Base-by-base conservation (phyloP, 2,888 invertebrate genomes). In the Cataglyphis albicans region DNA sequence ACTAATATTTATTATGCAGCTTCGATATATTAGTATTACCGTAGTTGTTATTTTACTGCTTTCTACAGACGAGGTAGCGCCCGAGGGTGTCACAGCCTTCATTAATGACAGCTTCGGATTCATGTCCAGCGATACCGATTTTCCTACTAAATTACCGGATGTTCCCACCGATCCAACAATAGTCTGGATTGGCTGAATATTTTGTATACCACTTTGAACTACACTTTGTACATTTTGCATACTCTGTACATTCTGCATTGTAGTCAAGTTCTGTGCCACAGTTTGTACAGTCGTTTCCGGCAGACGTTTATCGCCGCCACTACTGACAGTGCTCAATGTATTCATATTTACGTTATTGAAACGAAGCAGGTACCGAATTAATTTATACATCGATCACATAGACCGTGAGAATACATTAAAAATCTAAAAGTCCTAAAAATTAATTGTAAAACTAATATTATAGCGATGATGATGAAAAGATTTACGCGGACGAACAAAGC, bases 101-200 rank as follows among this genome's bases (percentile, higher is more conserved):
- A 94, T 93, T 29, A 94, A 81, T 0, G 94, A 92, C 44, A 94
- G 84, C 65, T 94, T 93, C 74, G 92, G 92, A 89, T 92, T 94
- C 41, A 94, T 85, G 84, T 94, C 94, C 84, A 94, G 76, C 0
- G 94, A 93, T 68, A 94, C 92, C 0, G 94, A 92, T 85, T 94
- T 94, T 12, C 94, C 93, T 15, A 94, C 90, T 12, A 94, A 88
- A 21, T 90, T 90, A 7, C 90, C 84, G 15, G 93, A 78, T 18
- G 93, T 91, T 41, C 93, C 91, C n/a, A 93, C 90, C 32, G 92
- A 89, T 38, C 91, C 91, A 5, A 93, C 91, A 29, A 93, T 89
- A 35, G 91, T 88, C 80, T 92, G 94, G 0, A 91, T 89, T 1
- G 94, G 89, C 72, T 93, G 94, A 38, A 94, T 93, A 57, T 84